Percentiles rank a stretch among this genome's conserved stretches.
phyloP scores from a whole-genome alignment of 2,113 vertebrate species.

The Melanerpes formicivorus region DNA sequence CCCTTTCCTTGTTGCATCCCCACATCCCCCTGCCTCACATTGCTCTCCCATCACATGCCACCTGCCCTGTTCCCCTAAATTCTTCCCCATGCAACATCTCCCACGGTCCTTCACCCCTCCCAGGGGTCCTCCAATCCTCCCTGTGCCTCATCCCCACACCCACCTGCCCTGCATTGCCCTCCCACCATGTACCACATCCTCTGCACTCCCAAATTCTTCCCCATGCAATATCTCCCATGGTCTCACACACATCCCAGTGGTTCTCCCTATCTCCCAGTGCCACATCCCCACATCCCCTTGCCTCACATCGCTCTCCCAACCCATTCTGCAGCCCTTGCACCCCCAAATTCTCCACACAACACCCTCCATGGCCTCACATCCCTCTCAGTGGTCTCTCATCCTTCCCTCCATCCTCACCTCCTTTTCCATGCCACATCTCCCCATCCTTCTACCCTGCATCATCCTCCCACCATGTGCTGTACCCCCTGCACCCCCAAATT shows the following conservation, averaged over 20 bases:
- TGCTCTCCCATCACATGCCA: rapidly evolving
- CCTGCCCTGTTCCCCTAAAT: not conserved
- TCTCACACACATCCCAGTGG: too few relatives aligned
- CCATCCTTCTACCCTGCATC: not conserved
- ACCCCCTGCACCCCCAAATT: not conserved
- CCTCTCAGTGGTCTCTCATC: rapidly evolving
- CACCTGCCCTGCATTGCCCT: not conserved
- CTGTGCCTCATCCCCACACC: too few relatives aligned
- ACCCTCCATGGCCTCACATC: not conserved
- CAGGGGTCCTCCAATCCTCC: rapidly evolving
- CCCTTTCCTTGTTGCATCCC: not conserved
- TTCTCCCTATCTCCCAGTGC: not conserved
- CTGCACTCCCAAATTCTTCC: not conserved
- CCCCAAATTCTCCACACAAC: not conserved
- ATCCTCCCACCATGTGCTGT: not conserved
- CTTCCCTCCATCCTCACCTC: too few relatives aligned
- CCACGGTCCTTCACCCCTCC: rapidly evolving
- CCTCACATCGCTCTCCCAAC: not conserved
- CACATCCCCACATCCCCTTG: not conserved
- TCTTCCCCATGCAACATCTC: not conserved
- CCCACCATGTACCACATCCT: rapidly evolving
- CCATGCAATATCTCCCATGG: rapidly evolving
- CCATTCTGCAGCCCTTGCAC: rapidly evolving
- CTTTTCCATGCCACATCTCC: not conserved
- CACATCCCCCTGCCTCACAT: not conserved